A percentile compares a stretch with the other conserved stretches of the same genome.
Conservation (phyloP, 2,888 invertebrate species). For the Exephanes ischioxanthus region DNA sequence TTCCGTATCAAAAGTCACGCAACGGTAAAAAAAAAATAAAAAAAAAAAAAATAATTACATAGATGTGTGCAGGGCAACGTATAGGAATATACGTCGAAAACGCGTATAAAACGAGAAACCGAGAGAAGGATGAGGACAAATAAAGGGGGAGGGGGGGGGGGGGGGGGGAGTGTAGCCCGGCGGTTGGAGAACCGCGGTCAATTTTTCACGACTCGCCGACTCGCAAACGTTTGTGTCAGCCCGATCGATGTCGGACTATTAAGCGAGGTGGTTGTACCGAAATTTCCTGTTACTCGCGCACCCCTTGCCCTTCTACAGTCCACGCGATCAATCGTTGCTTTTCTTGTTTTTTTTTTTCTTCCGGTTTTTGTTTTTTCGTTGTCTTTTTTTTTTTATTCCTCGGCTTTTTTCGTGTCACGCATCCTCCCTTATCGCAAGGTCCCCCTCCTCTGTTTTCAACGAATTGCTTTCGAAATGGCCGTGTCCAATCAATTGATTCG, state of each 20-base stretch:
- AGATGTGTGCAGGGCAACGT: background rate
- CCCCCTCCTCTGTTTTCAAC: background rate
- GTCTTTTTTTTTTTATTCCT: background rate
- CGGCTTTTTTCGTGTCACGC: background rate
- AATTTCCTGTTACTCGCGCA: conserved; percentile 49
- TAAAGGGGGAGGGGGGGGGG: too few species aligned
- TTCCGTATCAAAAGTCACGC: conserved; percentile 64
- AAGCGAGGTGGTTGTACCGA: conserved; percentile 59
- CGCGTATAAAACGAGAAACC: conserved; percentile 50
- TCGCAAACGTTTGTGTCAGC: conserved; percentile 55
- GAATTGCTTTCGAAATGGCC: conserved; percentile 6
- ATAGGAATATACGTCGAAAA: conserved; percentile 11
- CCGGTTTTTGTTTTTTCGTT: background rate
- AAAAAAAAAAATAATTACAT: background rate
- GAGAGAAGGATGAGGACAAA: conserved; percentile 5
- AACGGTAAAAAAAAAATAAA: background rate
- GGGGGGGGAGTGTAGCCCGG: conserved; percentile 12
- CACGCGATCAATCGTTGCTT: conserved; percentile 43
- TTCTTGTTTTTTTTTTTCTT: background rate
- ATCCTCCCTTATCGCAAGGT: conserved; percentile 3
- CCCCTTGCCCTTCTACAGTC: background rate
- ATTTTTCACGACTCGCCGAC: conserved; percentile 68
- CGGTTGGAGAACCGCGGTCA: conserved; percentile 56
- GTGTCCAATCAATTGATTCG: conserved; percentile 50
- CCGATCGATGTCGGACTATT: conserved; percentile 66